Evolutionary conservation across 2,888 invertebrate species (phyloP), one percentile per base, ranked within the genome.

Genomic region (Aphrophora alni): DNA sequence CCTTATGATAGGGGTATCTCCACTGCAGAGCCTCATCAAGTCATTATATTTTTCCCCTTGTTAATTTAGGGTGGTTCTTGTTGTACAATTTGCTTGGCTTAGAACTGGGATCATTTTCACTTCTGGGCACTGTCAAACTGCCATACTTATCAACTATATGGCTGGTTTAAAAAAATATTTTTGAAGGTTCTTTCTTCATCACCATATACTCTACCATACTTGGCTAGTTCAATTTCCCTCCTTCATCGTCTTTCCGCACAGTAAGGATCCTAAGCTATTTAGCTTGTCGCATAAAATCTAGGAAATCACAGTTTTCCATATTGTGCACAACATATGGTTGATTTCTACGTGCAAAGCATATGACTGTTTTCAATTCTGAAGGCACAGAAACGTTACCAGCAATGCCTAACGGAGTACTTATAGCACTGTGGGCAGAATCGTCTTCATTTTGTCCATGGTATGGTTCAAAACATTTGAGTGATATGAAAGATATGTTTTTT

Each of bases 361-460:
- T 33, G 21, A 74, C 4, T 17, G 74, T 38, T 5, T 21, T 21
- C 14, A 74, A 44, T 38, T 74, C 38, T 33, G 74, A 74, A 12
- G 74, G 28, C n/a, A 74, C 26, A 38, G 25, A 74, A 4, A 74
- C 12, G 24, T 38, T 33, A 2, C 74, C 74, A 24, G 74, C 73
- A 17, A 25, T 7, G 12, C 14, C 17, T n/a, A 74, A 14, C 10
- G 74, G 38, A 33, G 27, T n/a, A 8, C 25, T 17, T 25, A 74
- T 74, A n/a, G 74, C 38, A 38, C 74, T 74, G 21, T 74, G 38
- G 12, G 25, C 24, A 38, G 74, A 33, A 44, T 38, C 74, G 24
- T 44, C 74, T 25, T 74, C 74, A 38, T 74, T 74, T n/a, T 74
- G 74, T 25, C 74, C 74, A 27, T 73, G 73, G 73, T 73, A 73